Base-by-base conservation (phyloP, 2,113 vertebrate genomes). In the Sitta europaea region DNA sequence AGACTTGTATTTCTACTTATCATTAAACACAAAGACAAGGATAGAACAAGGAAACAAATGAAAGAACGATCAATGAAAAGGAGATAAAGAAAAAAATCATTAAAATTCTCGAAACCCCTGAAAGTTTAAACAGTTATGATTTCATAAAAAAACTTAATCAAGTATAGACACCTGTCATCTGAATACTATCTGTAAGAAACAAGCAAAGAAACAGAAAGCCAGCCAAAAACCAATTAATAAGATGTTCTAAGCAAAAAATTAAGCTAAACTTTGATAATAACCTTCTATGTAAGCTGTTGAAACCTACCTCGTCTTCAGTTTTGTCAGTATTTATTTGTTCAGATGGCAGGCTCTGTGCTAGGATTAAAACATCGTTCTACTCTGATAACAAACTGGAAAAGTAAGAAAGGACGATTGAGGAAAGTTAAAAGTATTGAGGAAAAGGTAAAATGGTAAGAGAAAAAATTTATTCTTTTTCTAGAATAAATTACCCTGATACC, bases 191-290 rank as follows among this genome's bases (percentile, higher is more conserved):
- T 51, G 36, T 15, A 63, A 71, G 62, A 90, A 45, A 38, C 5
- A 65, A 72, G 5, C 2, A 43, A 35, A 12, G 2, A 54, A 82
- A 48, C 1, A 18, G 31, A 66, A 65, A 63, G 4, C 2, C 12
- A 51, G 14, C 3, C 3, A 31, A 38, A 35, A 50, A 9, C 0
- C 2, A 40, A 16, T 33, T 33, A 35, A 6, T 72, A 7, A 15
- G 12, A 40, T 9, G 5, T 66, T 84, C 15, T n/a, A 70, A 63
- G 50, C 4, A 62, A 54, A 66, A 48, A 1, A 45, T n/a, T 35
- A n/a, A 6, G 5, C 6, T 71, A 71, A 80, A 45, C 7, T 5
- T n/a, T 40, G 3, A 57, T 55, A 40, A 29, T 4, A 50, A 14
- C 1, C 10, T 10, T 53, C 25, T 45, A 1, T 62, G 27, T 66